Base-by-base conservation (phyloP, 2,888 invertebrate genomes). In the Priapulus caudatus region DNA sequence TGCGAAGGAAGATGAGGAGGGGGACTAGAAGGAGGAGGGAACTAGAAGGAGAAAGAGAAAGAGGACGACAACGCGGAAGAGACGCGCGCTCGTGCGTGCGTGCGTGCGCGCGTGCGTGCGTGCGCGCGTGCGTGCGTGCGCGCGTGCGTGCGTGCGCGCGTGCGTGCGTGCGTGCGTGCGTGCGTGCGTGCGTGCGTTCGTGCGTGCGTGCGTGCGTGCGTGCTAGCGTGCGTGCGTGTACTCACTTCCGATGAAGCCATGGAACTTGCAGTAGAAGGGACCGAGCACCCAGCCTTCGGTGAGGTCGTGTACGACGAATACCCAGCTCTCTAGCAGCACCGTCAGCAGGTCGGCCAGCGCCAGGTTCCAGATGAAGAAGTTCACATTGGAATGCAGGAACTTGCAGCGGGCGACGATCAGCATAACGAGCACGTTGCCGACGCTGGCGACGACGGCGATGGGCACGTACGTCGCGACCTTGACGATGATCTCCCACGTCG, bases 271-370 rank as follows among this genome's bases (percentile, higher is more conserved):
- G 4, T 86, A 84, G 52, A 83, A 76, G 10, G 74, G 72, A 18
- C 82, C 84, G 53, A 88, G 70, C 57, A 82, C 76, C 67, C 81
- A 89, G 61, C 84, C 84, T 71, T 87, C 86, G 63, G 79, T 84
- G 62, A 86, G 79, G 66, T 86, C 83, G 45, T 80, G 75, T 15
- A 81, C 77, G 56, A 88, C 72, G 71, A 84, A 81, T 62, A 87
- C 80, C 78, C 82, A 81, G 0, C 87, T 84, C 51, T 84, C 83
- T 5, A 84, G 71, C 1, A 83, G 56, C 2, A 84, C 67, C 0
- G 81, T 80, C 1, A 80, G 63, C 18, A 83, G 70, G 67, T 86
- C 86, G 0, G 82, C 81, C 0, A 79, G 63, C 0, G 85, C 84
- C 79, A 86, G 78, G 62, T 85, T 86, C 43, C 79, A 81, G 21